Base-by-base conservation (phyloP, 2,113 vertebrate species). In the Alectura lathami region DNA sequence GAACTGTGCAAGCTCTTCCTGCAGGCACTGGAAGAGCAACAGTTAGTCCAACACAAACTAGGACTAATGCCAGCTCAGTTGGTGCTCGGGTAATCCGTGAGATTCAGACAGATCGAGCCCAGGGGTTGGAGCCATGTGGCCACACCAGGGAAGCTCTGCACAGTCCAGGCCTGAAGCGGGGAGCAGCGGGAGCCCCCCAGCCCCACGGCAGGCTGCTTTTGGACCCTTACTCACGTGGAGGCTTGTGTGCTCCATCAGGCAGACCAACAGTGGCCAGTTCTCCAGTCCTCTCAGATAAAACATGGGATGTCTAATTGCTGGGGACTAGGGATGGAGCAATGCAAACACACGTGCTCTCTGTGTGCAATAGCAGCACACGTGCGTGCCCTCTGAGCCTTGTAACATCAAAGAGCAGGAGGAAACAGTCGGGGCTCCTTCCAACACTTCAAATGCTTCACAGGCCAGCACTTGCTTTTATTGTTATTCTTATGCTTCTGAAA, bases 401-500 rank as follows among this genome's bases (percentile, higher is more conserved):
- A 63, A 36, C 68, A 64, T 75, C 88, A 92, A 91, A 91, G 9
- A 56, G 8, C n/a, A 75, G 66, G 79, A 9, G 34, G n/a, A 13
- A 32, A 64, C 73, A 88, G 48, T 26, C 45, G 42, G 21, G 57
- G 66, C 64, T 78, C 36, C 34, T 77, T 82, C 59, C 72, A 89
- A 8, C 72, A 63, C 43, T 73, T 53, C 53, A 90, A 86, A 80
- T 34, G 30, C 51, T 93, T 85, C 67, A 38, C 10, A 80, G 66
- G 53, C 57, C 87, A 94, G 51, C 38, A 87, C 48, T 91, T 75
- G 76, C 12, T 93, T 93, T 88, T 72, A 32, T 12, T 75, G 66
- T 90, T 83, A 75, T 81, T 81, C 38, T 93, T 88, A 53, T 22
- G 67, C 48, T 86, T 86, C 86, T 88, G 83, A 87, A 92, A 96